Evolutionary conservation across 2,797 vertebrate species (phyloP), one percentile per base, ranked within the genome.

Genomic region (Phrynocephalus guinanensis): DNA sequence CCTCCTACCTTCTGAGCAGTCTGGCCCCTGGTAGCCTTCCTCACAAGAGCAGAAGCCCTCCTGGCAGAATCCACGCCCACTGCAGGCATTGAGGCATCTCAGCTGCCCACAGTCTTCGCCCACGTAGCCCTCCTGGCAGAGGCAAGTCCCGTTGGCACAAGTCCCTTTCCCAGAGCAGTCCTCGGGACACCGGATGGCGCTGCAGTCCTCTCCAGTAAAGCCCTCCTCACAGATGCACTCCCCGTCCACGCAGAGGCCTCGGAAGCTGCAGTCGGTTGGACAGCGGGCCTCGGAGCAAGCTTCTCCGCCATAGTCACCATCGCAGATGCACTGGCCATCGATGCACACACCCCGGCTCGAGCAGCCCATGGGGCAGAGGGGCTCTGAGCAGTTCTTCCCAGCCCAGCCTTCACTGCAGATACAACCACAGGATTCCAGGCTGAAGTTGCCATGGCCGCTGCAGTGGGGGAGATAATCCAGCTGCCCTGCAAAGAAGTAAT

Each of bases 381-480:
- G 97, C 93, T 99, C 98, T 0, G 98, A 98, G 96, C 99, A 99
- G 96, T 99, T 99, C 96, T 98, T 98, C 86, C 99, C 99, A 0
- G 95, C 96, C 99, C 99, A 99, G 56, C 98, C 98, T 90, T 99
- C 98, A 28, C 98, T 97, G 88, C 99, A 99, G 94, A 98, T 93
- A 66, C 99, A 99, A 94, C 98, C 98, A 52, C 99, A 99, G 0
- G 98, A 94, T 79, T 99, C 98, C 91, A 99, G 95, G 95, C 97
- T 99, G 94, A 99, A 99, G 96, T 98, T 99, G 90, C 99, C 99
- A 0, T 99, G 99, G 80, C 98, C 98, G 3, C 98, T 97, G 97
- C 99, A 99, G 92, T 98, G 98, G 0, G 98, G 98, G 83, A 96
- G 95, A 81, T 97, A 99, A 95, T 99, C 98, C 94, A 98, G 91